Conservation (phyloP, 2,113 vertebrate species). For the Macrotus californicus region DNA sequence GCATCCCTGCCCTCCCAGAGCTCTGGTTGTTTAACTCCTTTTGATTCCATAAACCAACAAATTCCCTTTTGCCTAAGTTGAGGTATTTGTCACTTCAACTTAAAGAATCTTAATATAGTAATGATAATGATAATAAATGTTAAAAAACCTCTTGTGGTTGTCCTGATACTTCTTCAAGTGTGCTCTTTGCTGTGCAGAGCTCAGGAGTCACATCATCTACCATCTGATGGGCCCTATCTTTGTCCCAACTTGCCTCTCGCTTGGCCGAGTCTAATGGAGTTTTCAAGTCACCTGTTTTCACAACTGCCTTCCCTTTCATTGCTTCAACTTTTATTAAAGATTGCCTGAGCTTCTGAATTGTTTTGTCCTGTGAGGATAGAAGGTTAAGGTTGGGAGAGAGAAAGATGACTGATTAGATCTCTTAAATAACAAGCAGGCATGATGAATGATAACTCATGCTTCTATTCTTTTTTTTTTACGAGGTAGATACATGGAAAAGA, state of each 20-base stretch:
- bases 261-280: slow-evolving; percentile 47
- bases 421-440: slow-evolving; percentile 9
- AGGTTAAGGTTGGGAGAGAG: background rate
- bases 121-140: background rate
- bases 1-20: background rate
- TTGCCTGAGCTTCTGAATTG: slow-evolving; percentile 46
- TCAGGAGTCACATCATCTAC: slow-evolving; percentile 60
- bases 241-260: slow-evolving; percentile 43
- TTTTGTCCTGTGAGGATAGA: slow-evolving; percentile 57
- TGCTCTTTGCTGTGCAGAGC: slow-evolving; percentile 47
- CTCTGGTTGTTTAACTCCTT: background rate
- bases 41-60: background rate
- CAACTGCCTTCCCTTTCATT: slow-evolving; percentile 61
- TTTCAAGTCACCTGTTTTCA: slow-evolving; percentile 71
- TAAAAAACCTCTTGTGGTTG: slow-evolving; percentile 58
- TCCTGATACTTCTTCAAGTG: slow-evolving; percentile 63
- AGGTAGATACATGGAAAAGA: background rate
- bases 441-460: background rate
- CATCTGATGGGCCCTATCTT: background rate
- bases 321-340: slow-evolving; percentile 66
- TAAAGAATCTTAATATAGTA: slow-evolving; percentile 21
- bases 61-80: background rate
- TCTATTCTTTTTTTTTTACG: background rate
- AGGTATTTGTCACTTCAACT: background rate
- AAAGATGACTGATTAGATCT: background rate